Evolutionary conservation across 1,140 invertebrate species (phyloP).

Genomic region (Stenopsyche tienmushanensis): DNA sequence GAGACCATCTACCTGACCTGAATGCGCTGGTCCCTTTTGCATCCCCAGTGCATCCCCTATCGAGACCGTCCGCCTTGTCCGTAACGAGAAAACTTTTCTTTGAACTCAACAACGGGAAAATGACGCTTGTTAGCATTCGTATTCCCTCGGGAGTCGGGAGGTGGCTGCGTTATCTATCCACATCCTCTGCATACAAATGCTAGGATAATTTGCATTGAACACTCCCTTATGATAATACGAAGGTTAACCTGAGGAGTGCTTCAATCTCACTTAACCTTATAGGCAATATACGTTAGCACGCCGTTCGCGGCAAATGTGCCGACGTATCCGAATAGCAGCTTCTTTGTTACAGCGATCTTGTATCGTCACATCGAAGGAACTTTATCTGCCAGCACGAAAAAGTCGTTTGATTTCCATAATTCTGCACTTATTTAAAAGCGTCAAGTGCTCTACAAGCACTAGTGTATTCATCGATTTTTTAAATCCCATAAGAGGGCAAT

Average conservation of each 20-base stretch:
- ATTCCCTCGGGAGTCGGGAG: constrained; percentile 2
- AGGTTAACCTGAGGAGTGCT: constrained; percentile 3
- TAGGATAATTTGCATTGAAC: constrained; percentile 15
- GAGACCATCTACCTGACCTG: too few species aligned
- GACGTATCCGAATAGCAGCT: background rate
- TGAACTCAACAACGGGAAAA: background rate
- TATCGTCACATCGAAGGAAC: background rate
- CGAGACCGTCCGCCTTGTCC: background rate
- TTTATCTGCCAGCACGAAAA: background rate
- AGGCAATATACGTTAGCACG: background rate
- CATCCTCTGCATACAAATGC: constrained; percentile 16
- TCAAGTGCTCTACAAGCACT: too few species aligned
- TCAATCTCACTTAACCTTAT: constrained; percentile 2
- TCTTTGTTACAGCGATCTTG: background rate
- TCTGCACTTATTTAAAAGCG: background rate
- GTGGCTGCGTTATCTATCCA: constrained; percentile 6
- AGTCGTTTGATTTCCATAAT: constrained; percentile 1
- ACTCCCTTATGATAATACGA: background rate
- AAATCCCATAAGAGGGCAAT: too few species aligned
- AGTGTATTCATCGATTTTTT: too few species aligned
- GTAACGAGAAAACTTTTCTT: constrained; percentile 22
- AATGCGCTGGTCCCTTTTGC: too few species aligned
- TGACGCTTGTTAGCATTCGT: background rate
- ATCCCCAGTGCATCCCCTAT: background rate
- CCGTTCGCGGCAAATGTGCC: background rate